These are phyloP conservation scores for Danaus chrysippus DNA, from an alignment of 2,888 invertebrate genomes.

Conservation along the genomic window DNA sequence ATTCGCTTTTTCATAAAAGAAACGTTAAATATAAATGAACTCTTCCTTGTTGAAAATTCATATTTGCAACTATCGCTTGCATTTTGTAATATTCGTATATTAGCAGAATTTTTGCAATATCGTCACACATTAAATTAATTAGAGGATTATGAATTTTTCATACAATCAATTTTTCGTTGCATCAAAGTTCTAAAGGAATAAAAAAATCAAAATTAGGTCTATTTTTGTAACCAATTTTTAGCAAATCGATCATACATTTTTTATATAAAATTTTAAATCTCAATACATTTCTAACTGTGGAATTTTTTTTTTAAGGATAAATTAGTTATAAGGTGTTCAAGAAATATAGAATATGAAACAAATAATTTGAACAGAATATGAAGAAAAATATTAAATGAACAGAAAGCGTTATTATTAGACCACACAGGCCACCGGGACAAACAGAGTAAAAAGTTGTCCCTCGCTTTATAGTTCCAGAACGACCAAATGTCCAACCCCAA, in stretches of 20 bases:
- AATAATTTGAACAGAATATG: no score
- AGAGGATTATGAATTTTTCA: no score
- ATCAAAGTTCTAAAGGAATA: no score
- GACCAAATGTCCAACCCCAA: constrained; percentile 40
- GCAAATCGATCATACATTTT: no score
- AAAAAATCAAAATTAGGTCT: no score
- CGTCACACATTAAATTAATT: neutral
- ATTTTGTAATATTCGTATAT: constrained; percentile 8
- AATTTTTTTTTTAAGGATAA: no score
- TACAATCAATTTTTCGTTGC: no score
- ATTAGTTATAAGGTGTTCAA: no score
- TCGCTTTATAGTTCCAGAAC: constrained; percentile 36
- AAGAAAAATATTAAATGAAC: neutral
- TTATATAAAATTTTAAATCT: no score
- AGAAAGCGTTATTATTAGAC: constrained; percentile 14
- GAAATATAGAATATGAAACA: no score
- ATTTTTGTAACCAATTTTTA: no score
- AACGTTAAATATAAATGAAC: neutral
- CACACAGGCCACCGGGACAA: constrained; percentile 21
- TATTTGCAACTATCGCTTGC: neutral
- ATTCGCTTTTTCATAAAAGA: neutral
- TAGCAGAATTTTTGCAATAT: neutral
- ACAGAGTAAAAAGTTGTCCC: constrained; percentile 30
- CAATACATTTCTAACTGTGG: no score
- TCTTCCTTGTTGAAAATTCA: constrained; percentile 7